Percentiles rank a stretch among this genome's conserved stretches.
These are phyloP conservation scores for Brachionichthys hirsutus DNA, from an alignment of 2,113 vertebrate genomes.

Conservation along the genomic window DNA sequence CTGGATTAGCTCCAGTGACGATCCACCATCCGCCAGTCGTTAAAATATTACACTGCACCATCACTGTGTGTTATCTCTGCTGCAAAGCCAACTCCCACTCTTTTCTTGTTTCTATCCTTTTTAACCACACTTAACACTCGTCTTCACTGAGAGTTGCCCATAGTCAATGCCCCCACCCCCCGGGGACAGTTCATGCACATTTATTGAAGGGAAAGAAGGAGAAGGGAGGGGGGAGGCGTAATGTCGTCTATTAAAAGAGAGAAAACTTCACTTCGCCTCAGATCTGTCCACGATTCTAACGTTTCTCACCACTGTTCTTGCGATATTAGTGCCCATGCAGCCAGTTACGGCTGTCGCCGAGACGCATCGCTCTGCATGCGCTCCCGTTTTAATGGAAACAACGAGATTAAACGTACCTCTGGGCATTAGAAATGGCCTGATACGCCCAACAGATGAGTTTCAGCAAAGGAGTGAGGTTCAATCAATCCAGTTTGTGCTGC, in stretches of 20 bases:
- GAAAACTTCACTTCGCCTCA: slow-evolving; percentile 43
- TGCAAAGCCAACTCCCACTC: slow-evolving; percentile 36
- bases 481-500: slow-evolving; percentile 44
- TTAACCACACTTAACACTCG: slow-evolving; percentile 64
- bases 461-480: slow-evolving; percentile 37
- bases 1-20: slow-evolving; percentile 8
- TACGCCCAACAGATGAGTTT: slow-evolving; percentile 53
- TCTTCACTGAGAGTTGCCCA: slow-evolving; percentile 56
- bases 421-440: slow-evolving; percentile 36
- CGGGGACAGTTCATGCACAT: slow-evolving; percentile 22
- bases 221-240: background rate
- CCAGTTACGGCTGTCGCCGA: slow-evolving; percentile 10
- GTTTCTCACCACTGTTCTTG: slow-evolving; percentile 46
- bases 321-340: slow-evolving; percentile 20
- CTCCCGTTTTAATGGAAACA: slow-evolving; percentile 45
- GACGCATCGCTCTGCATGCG: slow-evolving; percentile 22
- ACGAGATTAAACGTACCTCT: slow-evolving; percentile 55
- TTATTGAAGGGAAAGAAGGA: slow-evolving; percentile 3
- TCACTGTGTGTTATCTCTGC: slow-evolving; percentile 1
- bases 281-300: slow-evolving; percentile 39
- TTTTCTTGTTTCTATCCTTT: slow-evolving; percentile 42
- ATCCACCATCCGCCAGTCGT: slow-evolving; percentile 38
- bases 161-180: slow-evolving; percentile 22
- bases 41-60: slow-evolving; percentile 41
- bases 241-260: slow-evolving; percentile 35